Evolutionary conservation across 1,140 invertebrate genomes (phyloP), one percentile per base, ranked within the genome.

Genomic region (Drosophila sproati): DNA sequence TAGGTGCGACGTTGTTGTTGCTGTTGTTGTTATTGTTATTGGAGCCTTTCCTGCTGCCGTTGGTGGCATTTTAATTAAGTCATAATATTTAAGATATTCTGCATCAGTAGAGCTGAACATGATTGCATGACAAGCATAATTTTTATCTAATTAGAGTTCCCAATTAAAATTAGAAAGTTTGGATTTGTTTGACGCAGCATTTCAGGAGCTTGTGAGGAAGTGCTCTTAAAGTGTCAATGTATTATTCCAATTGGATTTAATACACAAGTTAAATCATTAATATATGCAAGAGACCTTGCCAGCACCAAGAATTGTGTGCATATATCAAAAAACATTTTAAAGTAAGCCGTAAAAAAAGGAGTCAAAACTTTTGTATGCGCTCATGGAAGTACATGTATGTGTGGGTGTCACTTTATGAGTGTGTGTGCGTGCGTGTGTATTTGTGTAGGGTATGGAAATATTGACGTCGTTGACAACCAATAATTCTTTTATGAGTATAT

Each of bases 21-120:
- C 37, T 28, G 34, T 52, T 62, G 28, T 32, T 63, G 41, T 10
- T 34, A 32, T 8, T 67, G 35, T 37, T 55, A 6, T 47, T 52
- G 20, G 0, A 20, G 39, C 10, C 34, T 20, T 7, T 35, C 12
- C 28, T 35, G 32, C 20, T 41, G 34, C 6, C 6, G 32, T 34
- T 55, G 31, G 32, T 41, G 59, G 54, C 55, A 29, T 73, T 73
- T 73, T 73, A 73, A 73, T 73, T 73, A 73, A 68, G 64, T 73
- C 55, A 60, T 47, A 68, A 73, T 54, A 57, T 68, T 54, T 10
- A 47, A 70, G 48, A 6, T 5, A 54, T 8, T 5, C 20, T n/a
- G 12, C 7, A 8, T 39, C 3, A 39, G 7, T 20, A 10, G 7
- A 3, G 3, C 10, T 43, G 39, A n/a, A n/a, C n/a, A 4, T 3